Evolutionary conservation across 2,113 vertebrate species (phyloP).

Genomic region (Protobothrops mucrosquamatus): DNA sequence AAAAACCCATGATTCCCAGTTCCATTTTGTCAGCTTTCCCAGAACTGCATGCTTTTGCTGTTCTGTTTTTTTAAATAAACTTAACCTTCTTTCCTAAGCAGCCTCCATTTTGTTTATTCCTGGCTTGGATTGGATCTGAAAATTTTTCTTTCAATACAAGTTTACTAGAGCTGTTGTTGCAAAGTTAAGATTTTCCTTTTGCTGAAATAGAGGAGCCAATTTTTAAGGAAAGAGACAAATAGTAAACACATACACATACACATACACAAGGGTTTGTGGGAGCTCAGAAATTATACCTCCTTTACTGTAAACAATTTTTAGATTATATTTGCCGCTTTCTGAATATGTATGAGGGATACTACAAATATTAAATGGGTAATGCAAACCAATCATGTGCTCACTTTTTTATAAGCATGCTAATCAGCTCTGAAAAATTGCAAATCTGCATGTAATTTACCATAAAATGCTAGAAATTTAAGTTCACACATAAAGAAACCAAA

Average conservation of each 20-base stretch:
- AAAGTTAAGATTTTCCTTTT: conserved; percentile 4
- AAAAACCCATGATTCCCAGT: too few species aligned
- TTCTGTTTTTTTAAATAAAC: too few species aligned
- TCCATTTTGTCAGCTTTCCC: too few species aligned
- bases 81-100: too few species aligned
- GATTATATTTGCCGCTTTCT: not conserved
- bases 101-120: too few species aligned
- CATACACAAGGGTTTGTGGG: conserved; percentile 10
- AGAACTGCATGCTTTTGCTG: too few species aligned
- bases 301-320: conserved; percentile 46
- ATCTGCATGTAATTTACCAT: accelerated
- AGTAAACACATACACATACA: too few species aligned
- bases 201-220: not conserved
- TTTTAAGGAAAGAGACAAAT: too few species aligned
- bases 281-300: conserved; percentile 33
- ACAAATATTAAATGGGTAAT: too few species aligned
- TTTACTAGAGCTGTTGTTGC: not conserved
- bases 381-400: too few species aligned
- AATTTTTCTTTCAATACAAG: too few species aligned
- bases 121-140: too few species aligned
- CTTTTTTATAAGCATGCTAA: not conserved
- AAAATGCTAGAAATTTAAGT: not conserved
- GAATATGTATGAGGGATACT: conserved; percentile 25
- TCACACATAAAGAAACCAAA: accelerated
- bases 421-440: not conserved